Evolutionary conservation across 2,888 invertebrate genomes (phyloP).

Genomic region (Trissolcus brochymenae): DNA sequence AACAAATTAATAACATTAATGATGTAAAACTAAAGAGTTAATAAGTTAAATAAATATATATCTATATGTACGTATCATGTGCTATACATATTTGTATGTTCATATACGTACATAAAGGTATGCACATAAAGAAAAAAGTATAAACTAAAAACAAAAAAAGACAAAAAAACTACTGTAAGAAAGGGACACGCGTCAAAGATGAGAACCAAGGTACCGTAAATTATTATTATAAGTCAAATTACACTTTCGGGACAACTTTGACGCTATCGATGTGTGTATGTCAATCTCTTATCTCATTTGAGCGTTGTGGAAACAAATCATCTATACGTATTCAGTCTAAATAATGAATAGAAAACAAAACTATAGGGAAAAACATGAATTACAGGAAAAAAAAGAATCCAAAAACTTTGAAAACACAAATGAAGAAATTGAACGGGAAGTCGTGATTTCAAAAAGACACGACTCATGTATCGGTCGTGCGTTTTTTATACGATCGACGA

Average conservation of each 20-base stretch:
- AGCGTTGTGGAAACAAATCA: slow-evolving; percentile 52
- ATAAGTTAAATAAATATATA: slow-evolving; percentile 9
- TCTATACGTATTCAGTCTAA: slow-evolving; percentile 46
- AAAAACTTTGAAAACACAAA: slow-evolving; percentile 2
- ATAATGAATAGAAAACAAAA: slow-evolving; percentile 19
- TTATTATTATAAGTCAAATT: slow-evolving; percentile 49
- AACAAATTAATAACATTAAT: slow-evolving; percentile 33
- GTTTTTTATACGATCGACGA: slow-evolving; percentile 44
- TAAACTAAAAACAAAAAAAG: slow-evolving; percentile 25
- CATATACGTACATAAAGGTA: slow-evolving; percentile 14
- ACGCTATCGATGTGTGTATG: slow-evolving; percentile 58
- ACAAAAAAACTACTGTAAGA: slow-evolving; percentile 22
- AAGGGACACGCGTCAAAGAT: slow-evolving; percentile 44
- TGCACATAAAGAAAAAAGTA: slow-evolving; percentile 36
- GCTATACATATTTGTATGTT: background rate
- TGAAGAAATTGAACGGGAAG: slow-evolving; percentile 10
- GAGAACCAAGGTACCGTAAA: slow-evolving; percentile 46
- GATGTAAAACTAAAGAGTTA: slow-evolving; percentile 31
- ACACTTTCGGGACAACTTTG: slow-evolving; percentile 52
- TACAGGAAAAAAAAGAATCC: background rate
- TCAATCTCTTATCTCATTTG: slow-evolving; percentile 56
- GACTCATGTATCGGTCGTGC: slow-evolving; percentile 19
- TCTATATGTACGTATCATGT: slow-evolving; percentile 5
- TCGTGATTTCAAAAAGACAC: slow-evolving; percentile 6
- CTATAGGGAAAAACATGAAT: slow-evolving; percentile 3